These are phyloP conservation scores for Harpagus bidentatus DNA, from an alignment of 2,113 vertebrate species.

Conservation along the genomic window DNA sequence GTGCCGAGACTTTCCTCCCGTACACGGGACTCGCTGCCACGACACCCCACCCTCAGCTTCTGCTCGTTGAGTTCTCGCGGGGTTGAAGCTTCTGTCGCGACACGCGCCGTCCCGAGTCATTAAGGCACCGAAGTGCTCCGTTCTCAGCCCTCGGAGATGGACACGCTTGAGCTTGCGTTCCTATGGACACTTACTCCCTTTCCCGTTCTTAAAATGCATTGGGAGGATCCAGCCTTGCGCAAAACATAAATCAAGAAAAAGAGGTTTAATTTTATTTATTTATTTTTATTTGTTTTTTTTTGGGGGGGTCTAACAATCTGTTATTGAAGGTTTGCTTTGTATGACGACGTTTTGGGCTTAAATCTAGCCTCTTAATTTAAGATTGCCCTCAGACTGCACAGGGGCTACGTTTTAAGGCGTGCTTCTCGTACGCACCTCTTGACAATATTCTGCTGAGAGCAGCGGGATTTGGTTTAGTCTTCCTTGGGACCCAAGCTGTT, in stretches of 20 bases:
- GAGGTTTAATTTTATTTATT: neutral
- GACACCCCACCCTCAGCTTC: neutral
- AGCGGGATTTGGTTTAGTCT: neutral
- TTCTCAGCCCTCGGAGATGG: neutral
- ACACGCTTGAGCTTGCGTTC: neutral
- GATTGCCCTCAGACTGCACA: neutral
- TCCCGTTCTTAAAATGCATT: neutral
- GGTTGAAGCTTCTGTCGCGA: neutral
- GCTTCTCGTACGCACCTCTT: neutral
- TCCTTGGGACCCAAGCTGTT: neutral
- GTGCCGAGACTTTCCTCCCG: rapidly evolving
- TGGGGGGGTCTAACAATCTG: neutral
- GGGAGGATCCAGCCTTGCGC: neutral
- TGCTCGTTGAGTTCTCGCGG: rapidly evolving
- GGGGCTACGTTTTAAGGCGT: neutral
- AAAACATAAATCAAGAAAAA: neutral
- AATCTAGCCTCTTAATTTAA: neutral
- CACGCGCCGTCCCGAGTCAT: neutral
- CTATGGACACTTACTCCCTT: neutral
- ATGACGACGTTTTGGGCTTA: neutral
- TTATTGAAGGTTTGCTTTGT: neutral
- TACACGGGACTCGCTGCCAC: neutral
- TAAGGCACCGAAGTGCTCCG: neutral
- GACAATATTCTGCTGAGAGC: neutral
- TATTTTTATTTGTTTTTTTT: neutral